Percentiles rank a stretch among this genome's conserved stretches.
These are phyloP conservation scores for Xiphophorus birchmanni DNA, from an alignment of 2,797 vertebrate species.

Conservation along the genomic window DNA sequence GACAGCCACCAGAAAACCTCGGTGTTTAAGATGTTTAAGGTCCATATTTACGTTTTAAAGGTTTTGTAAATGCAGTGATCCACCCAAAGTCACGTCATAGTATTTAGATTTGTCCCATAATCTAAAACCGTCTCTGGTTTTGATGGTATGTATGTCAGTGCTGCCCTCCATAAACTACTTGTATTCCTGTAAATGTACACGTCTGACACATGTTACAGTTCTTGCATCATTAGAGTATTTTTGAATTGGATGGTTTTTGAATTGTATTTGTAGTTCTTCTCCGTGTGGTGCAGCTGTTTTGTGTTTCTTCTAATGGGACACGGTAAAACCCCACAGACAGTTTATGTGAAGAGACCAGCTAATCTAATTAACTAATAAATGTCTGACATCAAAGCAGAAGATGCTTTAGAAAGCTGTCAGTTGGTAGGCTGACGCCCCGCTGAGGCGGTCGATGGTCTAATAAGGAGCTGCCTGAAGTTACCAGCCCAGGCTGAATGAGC, in stretches of 20 bases:
- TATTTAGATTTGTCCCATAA: neutral
- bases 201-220: neutral
- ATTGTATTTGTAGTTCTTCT: neutral
- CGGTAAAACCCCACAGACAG: neutral
- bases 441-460: neutral
- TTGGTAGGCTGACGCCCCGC: neutral
- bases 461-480: neutral
- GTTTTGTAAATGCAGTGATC: neutral
- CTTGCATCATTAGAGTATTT: neutral
- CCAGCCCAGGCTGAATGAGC: neutral
- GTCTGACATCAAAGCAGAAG: slow-evolving; percentile 5
- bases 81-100: neutral
- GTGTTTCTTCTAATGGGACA: neutral
- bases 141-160: neutral
- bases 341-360: neutral
- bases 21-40: neutral
- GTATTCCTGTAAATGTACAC: neutral
- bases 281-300: neutral
- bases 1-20: neutral
- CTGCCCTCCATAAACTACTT: neutral
- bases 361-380: slow-evolving; percentile 9
- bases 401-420: neutral
- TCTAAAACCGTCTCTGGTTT: neutral
- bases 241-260: neutral
- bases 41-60: neutral